A percentile compares a stretch with the other conserved stretches of the same genome.
phyloP scores from a whole-genome alignment of 2,113 vertebrate genomes.

The Psilopsiagon aymara region DNA sequence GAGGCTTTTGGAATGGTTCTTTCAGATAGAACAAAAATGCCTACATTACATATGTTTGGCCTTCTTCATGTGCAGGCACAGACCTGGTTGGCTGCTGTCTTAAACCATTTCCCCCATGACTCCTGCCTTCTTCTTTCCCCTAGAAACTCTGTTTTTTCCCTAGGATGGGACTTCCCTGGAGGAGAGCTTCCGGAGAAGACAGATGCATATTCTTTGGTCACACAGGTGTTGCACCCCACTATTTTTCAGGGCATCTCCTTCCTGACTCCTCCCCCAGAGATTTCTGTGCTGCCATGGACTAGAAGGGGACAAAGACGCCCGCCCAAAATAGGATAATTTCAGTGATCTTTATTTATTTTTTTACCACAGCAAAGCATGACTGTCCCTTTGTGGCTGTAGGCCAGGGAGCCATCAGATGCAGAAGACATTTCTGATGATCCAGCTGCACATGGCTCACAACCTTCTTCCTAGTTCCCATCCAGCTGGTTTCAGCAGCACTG shows the following conservation, averaged over 20 bases:
- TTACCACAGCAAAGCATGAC: not conserved
- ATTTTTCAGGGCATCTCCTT: not conserved
- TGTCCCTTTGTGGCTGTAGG: not conserved
- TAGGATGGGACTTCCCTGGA: not conserved
- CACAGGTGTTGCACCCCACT: not conserved
- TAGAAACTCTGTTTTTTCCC: not conserved
- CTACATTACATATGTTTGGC: fast-evolving
- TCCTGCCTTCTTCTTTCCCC: not conserved
- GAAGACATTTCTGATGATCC: not conserved
- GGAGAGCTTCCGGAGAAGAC: not conserved
- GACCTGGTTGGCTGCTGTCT: not conserved
- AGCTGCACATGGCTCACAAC: fast-evolving
- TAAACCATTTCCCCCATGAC: not conserved
- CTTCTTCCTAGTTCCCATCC: not conserved
- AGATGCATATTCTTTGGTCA: not conserved
- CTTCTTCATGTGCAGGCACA: not conserved
- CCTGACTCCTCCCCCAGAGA: not conserved
- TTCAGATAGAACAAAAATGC: not conserved
- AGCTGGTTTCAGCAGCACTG: not conserved
- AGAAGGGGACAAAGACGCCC: not conserved
- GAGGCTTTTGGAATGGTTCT: not conserved
- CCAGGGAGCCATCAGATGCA: not conserved
- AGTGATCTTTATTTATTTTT: not conserved
- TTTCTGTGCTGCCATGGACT: not conserved
- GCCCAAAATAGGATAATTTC: not conserved